Percentiles rank a stretch among this genome's conserved stretches.
phyloP scores from a whole-genome alignment of 2,797 vertebrate species.

The Amblyopsis hoosieri region DNA sequence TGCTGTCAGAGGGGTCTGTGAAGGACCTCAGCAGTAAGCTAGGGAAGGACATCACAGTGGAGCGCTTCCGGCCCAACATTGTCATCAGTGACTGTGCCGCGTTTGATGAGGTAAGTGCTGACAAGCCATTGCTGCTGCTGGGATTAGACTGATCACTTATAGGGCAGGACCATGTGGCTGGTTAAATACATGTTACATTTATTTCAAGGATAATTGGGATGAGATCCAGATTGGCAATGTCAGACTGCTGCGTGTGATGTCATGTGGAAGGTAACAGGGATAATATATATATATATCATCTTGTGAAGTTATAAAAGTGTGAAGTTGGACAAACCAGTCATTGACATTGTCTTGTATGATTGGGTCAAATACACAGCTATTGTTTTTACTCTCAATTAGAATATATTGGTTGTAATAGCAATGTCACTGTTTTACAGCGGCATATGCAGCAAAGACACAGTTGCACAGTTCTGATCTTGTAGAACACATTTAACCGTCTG shows the following conservation, averaged over 20 bases:
- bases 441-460: background rate
- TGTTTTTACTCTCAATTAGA: too few species aligned
- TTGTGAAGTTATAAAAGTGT: too few species aligned
- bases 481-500: too few species aligned
- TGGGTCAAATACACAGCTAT: too few species aligned
- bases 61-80: conserved; percentile 89
- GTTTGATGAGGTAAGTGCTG: conserved; percentile 84
- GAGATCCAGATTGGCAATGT: conserved; percentile 85
- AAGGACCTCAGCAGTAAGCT: conserved; percentile 83
- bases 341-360: background rate
- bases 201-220: conserved; percentile 88
- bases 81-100: conserved; percentile 84
- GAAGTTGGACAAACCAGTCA: background rate
- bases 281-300: background rate
- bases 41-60: conserved; percentile 79
- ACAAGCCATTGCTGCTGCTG: background rate
- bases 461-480: too few species aligned
- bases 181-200: conserved; percentile 15
- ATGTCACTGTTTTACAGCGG: background rate
- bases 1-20: conserved; percentile 89
- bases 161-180: background rate
- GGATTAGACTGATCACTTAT: conserved; percentile 12
- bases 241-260: conserved; percentile 83
- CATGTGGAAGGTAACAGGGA: conserved; percentile 84
- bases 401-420: too few species aligned